A percentile compares a stretch with the other conserved stretches of the same genome.
phyloP scores from a whole-genome alignment of 2,113 vertebrate species.

The Micronycteris hirsuta region DNA sequence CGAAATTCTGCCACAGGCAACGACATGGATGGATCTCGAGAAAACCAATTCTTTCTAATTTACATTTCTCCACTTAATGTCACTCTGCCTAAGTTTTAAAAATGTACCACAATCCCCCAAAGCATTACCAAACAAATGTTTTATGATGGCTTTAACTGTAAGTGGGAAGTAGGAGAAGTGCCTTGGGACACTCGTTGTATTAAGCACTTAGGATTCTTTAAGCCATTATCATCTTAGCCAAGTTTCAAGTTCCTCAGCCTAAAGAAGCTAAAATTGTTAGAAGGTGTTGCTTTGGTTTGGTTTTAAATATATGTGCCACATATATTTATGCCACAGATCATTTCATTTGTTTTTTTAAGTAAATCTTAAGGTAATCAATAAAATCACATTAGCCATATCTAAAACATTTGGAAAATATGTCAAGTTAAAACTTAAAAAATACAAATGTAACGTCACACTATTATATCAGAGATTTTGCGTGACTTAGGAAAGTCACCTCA shows the following conservation, averaged over 20 bases:
- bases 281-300: neutral
- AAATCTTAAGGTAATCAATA: neutral
- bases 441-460: neutral
- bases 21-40: neutral
- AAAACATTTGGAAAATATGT: neutral
- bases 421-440: slow-evolving; percentile 17
- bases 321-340: neutral
- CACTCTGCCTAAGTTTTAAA: neutral
- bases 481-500: neutral
- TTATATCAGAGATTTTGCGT: neutral
- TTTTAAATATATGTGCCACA: neutral
- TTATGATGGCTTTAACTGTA: neutral
- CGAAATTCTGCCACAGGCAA: neutral
- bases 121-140: neutral
- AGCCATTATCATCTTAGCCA: neutral
- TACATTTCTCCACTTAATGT: neutral
- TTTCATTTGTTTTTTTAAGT: neutral
- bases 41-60: neutral
- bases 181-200: neutral
- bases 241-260: neutral
- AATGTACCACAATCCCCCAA: neutral
- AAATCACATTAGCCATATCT: neutral
- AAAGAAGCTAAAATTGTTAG: neutral
- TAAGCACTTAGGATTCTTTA: neutral
- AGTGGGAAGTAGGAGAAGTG: neutral